Evolutionary conservation across 2,113 vertebrate species (phyloP), one percentile per base, ranked within the genome.

Genomic region (Clarias batrachus): DNA sequence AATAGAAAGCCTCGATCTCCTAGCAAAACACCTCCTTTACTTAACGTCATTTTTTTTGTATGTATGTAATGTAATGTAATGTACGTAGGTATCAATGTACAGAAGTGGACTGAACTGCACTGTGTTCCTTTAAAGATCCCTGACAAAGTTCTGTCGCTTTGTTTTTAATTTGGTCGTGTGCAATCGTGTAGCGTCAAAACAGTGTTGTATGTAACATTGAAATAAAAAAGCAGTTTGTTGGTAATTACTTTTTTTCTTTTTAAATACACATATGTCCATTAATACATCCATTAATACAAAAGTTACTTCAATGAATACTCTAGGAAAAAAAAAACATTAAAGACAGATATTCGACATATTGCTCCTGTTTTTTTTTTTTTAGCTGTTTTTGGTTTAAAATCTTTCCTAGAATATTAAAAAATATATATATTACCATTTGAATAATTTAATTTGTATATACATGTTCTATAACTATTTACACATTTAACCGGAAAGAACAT

Each of bases 111-210:
- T 91, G 87, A 88, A 82, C 82, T 70, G 88, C 91, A 89, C 91
- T 91, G 90, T 79, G 87, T 57, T 90, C 89, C 86, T 94, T 93
- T 95, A 94, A 93, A 90, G 91, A 92, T 90, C 94, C 94, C 93
- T 93, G 92, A 48, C 48, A 48, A 48, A 94, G 94, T 95, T 96
- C 95, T 83, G 86, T 92, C 90, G 87, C 92, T 94, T 92, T 56
- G 52, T 56, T 78, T 93, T 91, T 93, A 93, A 90, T 92, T 94
- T 91, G 90, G 90, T 93, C 89, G 91, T 95, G 94, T 93, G 94
- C 94, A 93, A 92, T 93, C 92, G 94, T 93, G 94, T 95, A 90
- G 93, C 92, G 93, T 95, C 57, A 37, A 92, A 94, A 92, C 94
- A 92, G 93, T 96, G 95, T 96, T 95, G 92, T 86, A 91, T 92